Evolutionary conservation across 2,797 vertebrate genomes (phyloP).

Genomic region (Eurystomus glaucurus): DNA sequence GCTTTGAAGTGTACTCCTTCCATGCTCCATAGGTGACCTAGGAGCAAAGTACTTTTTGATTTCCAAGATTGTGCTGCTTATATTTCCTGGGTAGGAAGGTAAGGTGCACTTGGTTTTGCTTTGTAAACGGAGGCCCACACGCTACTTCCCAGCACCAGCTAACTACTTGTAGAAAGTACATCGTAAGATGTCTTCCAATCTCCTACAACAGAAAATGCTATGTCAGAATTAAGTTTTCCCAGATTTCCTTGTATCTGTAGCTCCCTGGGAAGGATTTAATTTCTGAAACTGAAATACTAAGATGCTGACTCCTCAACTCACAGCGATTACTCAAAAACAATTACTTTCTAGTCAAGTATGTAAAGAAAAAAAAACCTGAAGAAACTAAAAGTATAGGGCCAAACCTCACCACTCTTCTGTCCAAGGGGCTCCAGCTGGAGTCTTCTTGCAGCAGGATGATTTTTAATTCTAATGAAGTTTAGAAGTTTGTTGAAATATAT

Average conservation of each 20-base stretch:
- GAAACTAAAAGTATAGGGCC: neutral
- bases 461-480: neutral
- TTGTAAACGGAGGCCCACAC: neutral
- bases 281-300: neutral
- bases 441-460: neutral
- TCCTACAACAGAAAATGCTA: neutral
- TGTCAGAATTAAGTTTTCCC: neutral
- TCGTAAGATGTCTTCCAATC: neutral
- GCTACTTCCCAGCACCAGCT: neutral
- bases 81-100: neutral
- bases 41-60: rapidly evolving
- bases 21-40: neutral
- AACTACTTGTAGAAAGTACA: neutral
- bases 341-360: neutral
- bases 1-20: neutral
- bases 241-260: neutral
- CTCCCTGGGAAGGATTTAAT: neutral
- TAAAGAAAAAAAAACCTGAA: neutral
- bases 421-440: neutral
- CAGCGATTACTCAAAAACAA: neutral
- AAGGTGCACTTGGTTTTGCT: neutral
- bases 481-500: neutral
- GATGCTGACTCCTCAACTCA: neutral
- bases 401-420: neutral
- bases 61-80: neutral